Base-by-base conservation (phyloP, 2,113 vertebrate genomes). In the Notothenia rossii region DNA sequence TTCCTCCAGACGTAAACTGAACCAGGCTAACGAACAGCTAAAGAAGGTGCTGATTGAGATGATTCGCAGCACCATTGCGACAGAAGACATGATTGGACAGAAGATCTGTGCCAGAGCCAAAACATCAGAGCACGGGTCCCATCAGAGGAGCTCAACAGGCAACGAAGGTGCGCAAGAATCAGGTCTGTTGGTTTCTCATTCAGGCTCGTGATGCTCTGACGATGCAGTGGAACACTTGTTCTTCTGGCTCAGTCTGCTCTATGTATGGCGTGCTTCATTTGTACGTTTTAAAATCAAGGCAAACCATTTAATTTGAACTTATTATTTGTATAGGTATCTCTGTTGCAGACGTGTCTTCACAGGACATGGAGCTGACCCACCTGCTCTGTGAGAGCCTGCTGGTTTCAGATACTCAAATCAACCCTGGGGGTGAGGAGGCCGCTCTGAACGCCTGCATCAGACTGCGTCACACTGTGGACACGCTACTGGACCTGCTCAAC, bases 311-410 rank as follows among this genome's bases (percentile, higher is more conserved):
- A 51, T 51, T 56, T 46, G 48, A 13, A 12, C 18, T n/a, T 13
- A 0, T 40, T 36, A 10, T 61, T 60, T 48, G 43, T 0, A 1
- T 17, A 88, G 84, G 86, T 43, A 80, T 92, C 43, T 88, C 77
- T 46, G 71, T 90, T 11, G 72, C 83, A 59, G 88, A 93, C 46
- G 29, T 88, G 56, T 83, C 91, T 50, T 58, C 77, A 15, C 91
- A 98, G 67, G 94, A 94, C n/a, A 81, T 95, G 25, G 97, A 97
- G 62, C 74, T 97, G 77, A 96, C 96, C 51, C 96, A 98, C 2
- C 68, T 95, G 22, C 90, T 99, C 36, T 96, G 96, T 69, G 98
- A 99, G 88, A 99, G 97, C 82, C 84, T 97, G 77, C 94, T 99
- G 54, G 95, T 96, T 71, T 95, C 96, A 0, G 97, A 97, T 9